phyloP scores from a whole-genome alignment of 2,113 vertebrate genomes.

The Orycteropus afer region DNA sequence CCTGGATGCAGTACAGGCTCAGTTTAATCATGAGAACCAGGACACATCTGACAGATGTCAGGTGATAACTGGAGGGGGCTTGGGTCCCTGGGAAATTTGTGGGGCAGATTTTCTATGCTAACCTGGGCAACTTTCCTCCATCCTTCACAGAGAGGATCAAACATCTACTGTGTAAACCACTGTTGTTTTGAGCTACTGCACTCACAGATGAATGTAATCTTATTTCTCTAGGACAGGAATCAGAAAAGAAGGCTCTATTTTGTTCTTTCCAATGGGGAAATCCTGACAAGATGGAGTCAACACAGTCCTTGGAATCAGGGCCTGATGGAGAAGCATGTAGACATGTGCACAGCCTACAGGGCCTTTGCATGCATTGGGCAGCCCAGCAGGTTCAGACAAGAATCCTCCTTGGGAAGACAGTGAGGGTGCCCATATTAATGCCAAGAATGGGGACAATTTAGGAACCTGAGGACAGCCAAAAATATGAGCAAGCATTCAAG shows the following conservation, averaged over 20 bases:
- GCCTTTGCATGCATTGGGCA: rapidly evolving
- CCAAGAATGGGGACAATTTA: background rate
- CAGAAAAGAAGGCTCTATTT: background rate
- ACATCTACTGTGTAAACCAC: background rate
- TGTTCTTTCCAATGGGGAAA: background rate
- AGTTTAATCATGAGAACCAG: background rate
- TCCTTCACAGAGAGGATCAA: background rate
- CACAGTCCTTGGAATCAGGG: rapidly evolving
- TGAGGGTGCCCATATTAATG: rapidly evolving
- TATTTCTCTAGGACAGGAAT: no score
- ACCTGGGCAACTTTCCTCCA: background rate
- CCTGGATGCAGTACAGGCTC: no score
- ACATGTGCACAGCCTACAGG: rapidly evolving
- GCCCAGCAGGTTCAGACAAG: rapidly evolving
- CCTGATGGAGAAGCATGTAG: rapidly evolving
- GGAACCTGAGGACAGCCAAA: background rate
- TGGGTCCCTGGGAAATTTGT: background rate
- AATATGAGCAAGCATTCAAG: background rate
- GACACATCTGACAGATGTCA: rapidly evolving
- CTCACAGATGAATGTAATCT: background rate
- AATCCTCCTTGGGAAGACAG: background rate
- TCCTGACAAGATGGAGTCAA: rapidly evolving
- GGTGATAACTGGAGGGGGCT: background rate
- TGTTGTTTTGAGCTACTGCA: rapidly evolving
- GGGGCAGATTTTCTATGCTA: rapidly evolving